Evolutionary conservation across 1,140 invertebrate genomes (phyloP), one percentile per base, ranked within the genome.

Genomic region (Drosophila bifasciata): DNA sequence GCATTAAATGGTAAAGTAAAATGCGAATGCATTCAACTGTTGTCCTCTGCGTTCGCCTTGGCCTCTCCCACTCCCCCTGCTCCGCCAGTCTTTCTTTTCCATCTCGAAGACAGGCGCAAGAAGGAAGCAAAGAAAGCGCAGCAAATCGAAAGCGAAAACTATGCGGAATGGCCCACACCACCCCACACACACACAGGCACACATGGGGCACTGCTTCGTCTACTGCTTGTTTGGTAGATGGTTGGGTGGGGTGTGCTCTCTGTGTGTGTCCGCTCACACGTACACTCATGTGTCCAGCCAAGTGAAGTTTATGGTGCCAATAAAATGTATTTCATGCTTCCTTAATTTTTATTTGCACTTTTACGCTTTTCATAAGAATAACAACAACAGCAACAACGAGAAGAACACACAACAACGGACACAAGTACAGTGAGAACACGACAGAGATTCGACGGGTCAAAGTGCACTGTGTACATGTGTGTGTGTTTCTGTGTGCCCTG

Each of bases 251-350:
- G 19, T 21, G 19, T 21, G 19, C 28, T 7, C 28, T 28, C 8
- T 71, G 66, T 70, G 67, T 55, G 64, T 69, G 64, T 23, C 66
- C 74, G 72, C 75, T 77, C 67, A 75, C 81, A 85, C 85, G 80
- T 79, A 84, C 89, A 89, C 88, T 90, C 84, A 81, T 88, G 83
- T 91, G 89, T 90, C 89, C 89, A 91, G 86, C 89, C 76, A 91
- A 91, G 89, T 91, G 89, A 84, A 90, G 89, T 91, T 91, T 91
- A 91, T 91, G 85, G 89, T 76, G 89, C 89, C 89, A 91, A 91
- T 91, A 91, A 91, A 91, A 90, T 91, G 89, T 91, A 91, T 91
- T 91, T 91, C 89, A 91, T 91, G 89, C 85, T 91, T 91, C 89
- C 89, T 91, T 91, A 91, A 91, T 90, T 91, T 91, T 91, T 90